phyloP scores from a whole-genome alignment of 2,113 vertebrate genomes.

The Apistogramma diplotaenia region DNA sequence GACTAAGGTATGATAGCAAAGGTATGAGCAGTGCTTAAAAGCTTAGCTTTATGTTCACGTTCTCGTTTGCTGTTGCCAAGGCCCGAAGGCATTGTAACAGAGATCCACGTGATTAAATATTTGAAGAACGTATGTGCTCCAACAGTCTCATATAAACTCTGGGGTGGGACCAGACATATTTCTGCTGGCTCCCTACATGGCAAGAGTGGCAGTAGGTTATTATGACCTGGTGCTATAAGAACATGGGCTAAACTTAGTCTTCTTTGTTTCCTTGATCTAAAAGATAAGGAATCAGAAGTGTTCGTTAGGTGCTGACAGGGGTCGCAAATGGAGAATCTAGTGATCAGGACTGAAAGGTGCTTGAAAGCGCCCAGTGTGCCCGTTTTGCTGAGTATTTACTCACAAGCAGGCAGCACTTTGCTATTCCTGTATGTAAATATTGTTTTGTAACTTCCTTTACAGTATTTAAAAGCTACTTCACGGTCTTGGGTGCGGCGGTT shows the following conservation, averaged over 20 bases:
- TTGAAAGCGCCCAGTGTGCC: constrained; percentile 73
- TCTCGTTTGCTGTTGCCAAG: constrained; percentile 33
- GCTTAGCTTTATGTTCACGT: constrained; percentile 43
- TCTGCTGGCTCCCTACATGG: constrained; percentile 40
- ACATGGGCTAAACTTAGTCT: constrained; percentile 6
- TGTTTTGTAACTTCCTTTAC: constrained; percentile 48
- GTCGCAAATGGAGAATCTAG: constrained; percentile 75
- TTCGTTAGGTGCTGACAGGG: constrained; percentile 70
- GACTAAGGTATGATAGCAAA: constrained; percentile 46
- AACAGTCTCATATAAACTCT: constrained; percentile 58
- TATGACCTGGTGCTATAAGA: constrained; percentile 31
- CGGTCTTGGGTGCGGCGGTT: constrained; percentile 47
- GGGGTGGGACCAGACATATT: constrained; percentile 26
- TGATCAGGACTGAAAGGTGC: constrained; percentile 76
- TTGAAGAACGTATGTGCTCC: constrained; percentile 49
- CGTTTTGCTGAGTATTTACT: constrained; percentile 72
- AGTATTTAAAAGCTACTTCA: constrained; percentile 47
- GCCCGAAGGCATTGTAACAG: constrained; percentile 48
- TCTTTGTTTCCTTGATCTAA: constrained; percentile 33
- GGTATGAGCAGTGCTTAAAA: constrained; percentile 47
- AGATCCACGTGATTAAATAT: constrained; percentile 44
- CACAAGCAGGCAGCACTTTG: constrained; percentile 71
- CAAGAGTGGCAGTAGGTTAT: constrained; percentile 43
- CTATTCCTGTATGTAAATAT: constrained; percentile 35
- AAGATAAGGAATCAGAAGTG: constrained; percentile 45